A percentile compares a stretch with the other conserved stretches of the same genome.
These are phyloP conservation scores for Tupiocoris notatus DNA, from an alignment of 2,888 invertebrate species.

Conservation along the genomic window DNA sequence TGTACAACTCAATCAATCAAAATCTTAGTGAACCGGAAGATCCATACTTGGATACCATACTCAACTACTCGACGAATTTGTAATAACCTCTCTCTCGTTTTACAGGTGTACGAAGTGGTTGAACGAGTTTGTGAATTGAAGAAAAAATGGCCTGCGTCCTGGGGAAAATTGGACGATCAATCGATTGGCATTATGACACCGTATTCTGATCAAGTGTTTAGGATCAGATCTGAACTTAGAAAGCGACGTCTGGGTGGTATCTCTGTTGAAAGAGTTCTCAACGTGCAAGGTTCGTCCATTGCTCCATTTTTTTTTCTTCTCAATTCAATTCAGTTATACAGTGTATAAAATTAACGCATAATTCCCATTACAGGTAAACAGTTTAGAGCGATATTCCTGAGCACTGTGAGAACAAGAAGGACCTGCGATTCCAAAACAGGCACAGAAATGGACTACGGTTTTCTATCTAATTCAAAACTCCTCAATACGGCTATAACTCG, in stretches of 20 bases:
- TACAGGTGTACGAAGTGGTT: constrained; percentile 69
- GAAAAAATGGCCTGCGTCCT: constrained; percentile 70
- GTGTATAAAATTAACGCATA: background rate
- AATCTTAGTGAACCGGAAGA: no score
- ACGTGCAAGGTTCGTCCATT: constrained; percentile 84
- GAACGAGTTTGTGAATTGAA: constrained; percentile 71
- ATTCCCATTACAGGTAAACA: constrained; percentile 65
- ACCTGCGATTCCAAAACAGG: constrained; percentile 60
- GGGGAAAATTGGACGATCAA: constrained; percentile 72
- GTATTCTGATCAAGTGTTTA: constrained; percentile 74
- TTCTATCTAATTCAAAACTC: constrained; percentile 76
- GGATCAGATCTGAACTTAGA: constrained; percentile 72
- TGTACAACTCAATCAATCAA: no score
- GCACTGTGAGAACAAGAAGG: constrained; percentile 72
- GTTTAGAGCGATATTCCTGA: constrained; percentile 77
- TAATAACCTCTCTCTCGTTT: constrained; percentile 33
- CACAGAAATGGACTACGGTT: constrained; percentile 72
- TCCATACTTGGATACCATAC: no score
- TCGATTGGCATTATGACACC: constrained; percentile 83
- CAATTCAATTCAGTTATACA: no score
- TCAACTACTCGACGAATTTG: constrained; percentile 8
- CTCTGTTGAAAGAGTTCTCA: constrained; percentile 77
- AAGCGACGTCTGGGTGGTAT: constrained; percentile 71
- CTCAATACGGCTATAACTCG: constrained; percentile 80
- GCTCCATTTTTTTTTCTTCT: no score